Evolutionary conservation across 1,140 invertebrate species (phyloP), one percentile per base, ranked within the genome.

Genomic region (Mylabris phalerata): DNA sequence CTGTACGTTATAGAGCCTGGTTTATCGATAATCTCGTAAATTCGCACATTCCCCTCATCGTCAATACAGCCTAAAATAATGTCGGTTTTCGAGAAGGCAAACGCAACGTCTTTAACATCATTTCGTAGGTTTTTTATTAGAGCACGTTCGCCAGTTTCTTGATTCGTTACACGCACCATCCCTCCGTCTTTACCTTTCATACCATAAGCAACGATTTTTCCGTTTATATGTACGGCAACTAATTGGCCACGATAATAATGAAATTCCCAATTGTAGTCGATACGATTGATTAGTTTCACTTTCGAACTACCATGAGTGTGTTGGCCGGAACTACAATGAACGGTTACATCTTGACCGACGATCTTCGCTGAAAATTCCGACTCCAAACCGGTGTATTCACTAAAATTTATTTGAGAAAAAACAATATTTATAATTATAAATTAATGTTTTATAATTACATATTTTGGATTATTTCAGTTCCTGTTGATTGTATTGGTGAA

Each of bases 201-300:
- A 47, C 85, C 89, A 79, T 95, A 98, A 0, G 93, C 93, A 63
- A 95, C 77, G 73, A 89, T 91, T 68, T 88, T 87, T 61, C 89
- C 88, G 72, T 84, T 85, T 59, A 87, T 84, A 75, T 97, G 93
- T 47, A 92, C 85, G 40, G 92, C 90, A n/a, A 96, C 80, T 24
- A 97, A 74, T 67, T 92, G 89, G 1, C 93, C 93, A 6, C 82
- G 80, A 65, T 93, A 92, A 71, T 89, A 89, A 65, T 86, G 83
- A 26, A 86, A 82, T 68, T 96, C 93, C 93, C 94, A 97, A 57
- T 88, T 87, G 72, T 92, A 96, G 66, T 96, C 92, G 9, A 95
- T 92, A 47, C 95, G 82, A 73, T 89, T 93, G 67, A 87, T 92
- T 13, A 95, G 81, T 69, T 93, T 95, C 6, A 98, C 87, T 75